Conservation (phyloP, 2,113 vertebrate genomes). For the Dermatemys mawii region DNA sequence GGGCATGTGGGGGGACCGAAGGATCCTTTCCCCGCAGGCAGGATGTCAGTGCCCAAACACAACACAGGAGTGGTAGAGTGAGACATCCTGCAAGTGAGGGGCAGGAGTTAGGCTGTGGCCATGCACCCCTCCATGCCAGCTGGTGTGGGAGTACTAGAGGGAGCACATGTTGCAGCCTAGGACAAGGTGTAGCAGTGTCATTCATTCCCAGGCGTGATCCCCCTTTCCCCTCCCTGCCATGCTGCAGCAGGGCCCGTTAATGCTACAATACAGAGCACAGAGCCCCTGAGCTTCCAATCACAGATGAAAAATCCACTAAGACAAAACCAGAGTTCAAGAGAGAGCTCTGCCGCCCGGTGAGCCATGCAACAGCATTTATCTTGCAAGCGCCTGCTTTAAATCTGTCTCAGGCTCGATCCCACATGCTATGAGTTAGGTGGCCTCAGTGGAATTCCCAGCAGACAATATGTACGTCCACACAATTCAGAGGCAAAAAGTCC, state of each 20-base stretch:
- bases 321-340: not conserved
- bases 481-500: conserved; percentile 37
- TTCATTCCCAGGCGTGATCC: not conserved
- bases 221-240: not conserved
- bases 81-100: not conserved
- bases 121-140: not conserved
- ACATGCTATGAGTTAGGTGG: not conserved
- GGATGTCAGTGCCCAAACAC: not conserved
- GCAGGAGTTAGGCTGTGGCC: not conserved
- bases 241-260: not conserved
- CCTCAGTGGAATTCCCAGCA: rapidly evolving
- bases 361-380: not conserved
- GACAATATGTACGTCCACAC: not conserved
- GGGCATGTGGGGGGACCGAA: rapidly evolving
- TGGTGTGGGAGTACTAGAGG: not conserved
- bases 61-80: rapidly evolving
- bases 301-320: not conserved
- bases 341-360: not conserved
- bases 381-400: not conserved
- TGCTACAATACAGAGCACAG: not conserved
- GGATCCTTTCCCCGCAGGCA: not conserved
- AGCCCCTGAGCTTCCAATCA: not conserved
- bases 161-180: not conserved
- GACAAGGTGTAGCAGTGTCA: not conserved
- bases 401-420: not conserved